Evolutionary conservation across 2,797 vertebrate genomes (phyloP).

Genomic region (Chaenodraco wilsoni): DNA sequence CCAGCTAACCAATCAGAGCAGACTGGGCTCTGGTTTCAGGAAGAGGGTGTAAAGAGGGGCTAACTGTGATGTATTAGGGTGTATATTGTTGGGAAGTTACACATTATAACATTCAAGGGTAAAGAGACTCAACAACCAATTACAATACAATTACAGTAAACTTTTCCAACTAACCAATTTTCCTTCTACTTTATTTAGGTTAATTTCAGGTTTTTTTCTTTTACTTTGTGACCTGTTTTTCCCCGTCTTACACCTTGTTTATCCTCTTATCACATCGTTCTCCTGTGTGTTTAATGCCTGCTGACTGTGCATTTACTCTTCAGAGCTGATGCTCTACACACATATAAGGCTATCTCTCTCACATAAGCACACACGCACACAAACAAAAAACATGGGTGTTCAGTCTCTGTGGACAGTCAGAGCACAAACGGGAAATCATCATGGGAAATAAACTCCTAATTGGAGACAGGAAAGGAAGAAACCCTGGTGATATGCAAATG

Average conservation of each 20-base stretch:
- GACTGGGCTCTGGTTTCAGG: too few relatives aligned
- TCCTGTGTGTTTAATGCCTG: constrained; percentile 51
- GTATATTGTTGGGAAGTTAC: constrained; percentile 5
- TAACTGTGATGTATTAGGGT: constrained; percentile 20
- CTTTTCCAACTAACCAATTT: neutral
- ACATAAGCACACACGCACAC: neutral
- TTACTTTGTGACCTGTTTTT: neutral
- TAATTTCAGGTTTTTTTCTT: neutral
- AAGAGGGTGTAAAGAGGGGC: neutral
- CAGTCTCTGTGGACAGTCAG: constrained; percentile 54
- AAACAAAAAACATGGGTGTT: constrained; percentile 9
- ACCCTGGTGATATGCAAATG: neutral
- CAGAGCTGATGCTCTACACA: constrained; percentile 41
- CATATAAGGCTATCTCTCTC: constrained; percentile 9
- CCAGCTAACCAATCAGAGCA: too few relatives aligned
- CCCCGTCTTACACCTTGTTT: neutral
- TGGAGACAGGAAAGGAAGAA: constrained; percentile 36
- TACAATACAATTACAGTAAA: too few relatives aligned
- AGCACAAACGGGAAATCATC: constrained; percentile 44
- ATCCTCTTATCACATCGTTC: constrained; percentile 18
- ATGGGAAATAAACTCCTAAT: constrained; percentile 66
- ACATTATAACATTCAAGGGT: neutral
- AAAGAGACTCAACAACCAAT: neutral
- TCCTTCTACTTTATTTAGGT: neutral
- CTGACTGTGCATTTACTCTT: constrained; percentile 51